Percentiles rank a stretch among this genome's conserved stretches.
Conservation (phyloP, 2,888 invertebrate genomes). For the Petrolisthes manimaculis region DNA sequence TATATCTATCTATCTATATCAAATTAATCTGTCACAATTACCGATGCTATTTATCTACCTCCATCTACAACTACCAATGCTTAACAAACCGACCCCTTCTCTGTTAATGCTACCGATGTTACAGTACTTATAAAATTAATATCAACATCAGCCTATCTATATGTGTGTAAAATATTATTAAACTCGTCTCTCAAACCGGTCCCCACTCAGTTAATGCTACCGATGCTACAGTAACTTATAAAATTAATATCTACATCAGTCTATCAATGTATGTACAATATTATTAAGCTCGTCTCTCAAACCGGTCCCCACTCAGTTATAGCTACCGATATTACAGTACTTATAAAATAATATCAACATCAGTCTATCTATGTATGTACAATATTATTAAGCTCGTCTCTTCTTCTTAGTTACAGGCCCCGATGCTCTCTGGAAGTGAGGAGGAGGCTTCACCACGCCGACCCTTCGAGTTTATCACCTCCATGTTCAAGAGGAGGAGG, state of each 20-base stretch:
- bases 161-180: too few relatives aligned
- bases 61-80: neutral
- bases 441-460: conserved; percentile 45
- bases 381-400: neutral
- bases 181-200: neutral
- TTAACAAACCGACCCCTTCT: too few relatives aligned
- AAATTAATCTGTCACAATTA: neutral
- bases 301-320: too few relatives aligned
- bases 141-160: too few relatives aligned
- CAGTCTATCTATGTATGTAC: too few relatives aligned
- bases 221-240: neutral
- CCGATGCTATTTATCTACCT: neutral
- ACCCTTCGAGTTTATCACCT: conserved; percentile 63
- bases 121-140: neutral
- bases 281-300: neutral
- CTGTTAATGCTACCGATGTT: too few relatives aligned
- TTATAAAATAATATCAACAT: neutral
- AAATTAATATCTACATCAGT: neutral
- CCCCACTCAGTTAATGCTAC: too few relatives aligned
- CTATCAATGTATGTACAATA: too few relatives aligned
- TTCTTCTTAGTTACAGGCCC: conserved; percentile 41
- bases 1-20: conserved; percentile 6
- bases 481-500: conserved; percentile 58
- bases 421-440: conserved; percentile 53
- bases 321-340: too few relatives aligned